Conservation (phyloP, 2,888 invertebrate genomes). For the Elaeidobius kamerunicus region DNA sequence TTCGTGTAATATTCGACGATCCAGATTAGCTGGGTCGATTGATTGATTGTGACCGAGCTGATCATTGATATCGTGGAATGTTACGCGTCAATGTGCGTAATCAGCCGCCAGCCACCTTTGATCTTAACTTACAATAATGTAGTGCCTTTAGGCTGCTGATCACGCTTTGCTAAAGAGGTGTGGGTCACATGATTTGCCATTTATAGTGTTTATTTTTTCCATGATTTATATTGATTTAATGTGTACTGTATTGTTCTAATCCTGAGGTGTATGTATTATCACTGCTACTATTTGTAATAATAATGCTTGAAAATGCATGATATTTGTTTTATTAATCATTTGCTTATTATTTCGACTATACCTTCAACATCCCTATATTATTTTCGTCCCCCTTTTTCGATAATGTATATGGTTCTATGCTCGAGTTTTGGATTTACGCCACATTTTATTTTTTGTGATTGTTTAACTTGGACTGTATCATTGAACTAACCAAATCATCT, state of each 20-base stretch:
- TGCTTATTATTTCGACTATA: conserved; percentile 48
- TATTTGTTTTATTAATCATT: conserved; percentile 72
- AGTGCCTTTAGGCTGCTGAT: conserved; percentile 52
- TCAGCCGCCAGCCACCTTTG: conserved; percentile 48
- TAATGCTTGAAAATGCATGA: conserved; percentile 85
- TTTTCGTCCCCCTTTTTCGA: conserved; percentile 15
- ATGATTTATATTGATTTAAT: conserved; percentile 45
- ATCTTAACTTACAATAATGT: conserved; percentile 47
- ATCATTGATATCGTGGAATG: conserved; percentile 21
- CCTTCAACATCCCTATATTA: conserved; percentile 27
- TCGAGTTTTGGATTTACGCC: conserved; percentile 24
- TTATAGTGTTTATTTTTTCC: conserved; percentile 40
- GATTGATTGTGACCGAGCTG: background rate
- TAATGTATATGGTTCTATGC: conserved; percentile 10
- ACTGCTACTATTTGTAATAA: conserved; percentile 78
- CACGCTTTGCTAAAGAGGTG: conserved; percentile 48
- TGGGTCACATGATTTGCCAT: conserved; percentile 48
- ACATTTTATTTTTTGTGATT: conserved; percentile 42
- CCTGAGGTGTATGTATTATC: conserved; percentile 56
- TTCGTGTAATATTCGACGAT: no score
- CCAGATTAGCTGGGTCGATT: background rate
- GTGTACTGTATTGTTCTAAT: conserved; percentile 55
- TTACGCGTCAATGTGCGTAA: conserved; percentile 46
- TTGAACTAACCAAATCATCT: conserved; percentile 11
- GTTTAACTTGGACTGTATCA: conserved; percentile 24